Base-by-base conservation (phyloP, 1,140 invertebrate genomes). In the Homalodisca vitripennis region DNA sequence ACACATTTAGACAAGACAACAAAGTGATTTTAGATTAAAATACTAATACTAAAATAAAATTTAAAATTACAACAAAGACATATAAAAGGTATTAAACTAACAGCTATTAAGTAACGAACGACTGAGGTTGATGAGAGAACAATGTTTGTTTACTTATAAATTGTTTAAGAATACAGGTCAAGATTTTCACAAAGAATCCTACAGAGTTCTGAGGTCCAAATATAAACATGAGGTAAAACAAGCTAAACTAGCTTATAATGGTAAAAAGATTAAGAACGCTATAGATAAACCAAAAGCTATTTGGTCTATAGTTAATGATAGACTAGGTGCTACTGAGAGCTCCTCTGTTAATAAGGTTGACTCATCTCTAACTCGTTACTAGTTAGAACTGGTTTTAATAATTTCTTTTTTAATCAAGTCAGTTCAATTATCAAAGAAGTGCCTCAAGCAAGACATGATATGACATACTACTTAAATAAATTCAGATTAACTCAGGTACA, bases 61-160 rank as follows among this genome's bases (percentile, higher is more conserved):
- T n/a, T n/a, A n/a, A n/a, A n/a, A n/a, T n/a, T n/a, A n/a, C n/a
- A n/a, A n/a, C n/a, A n/a, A n/a, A n/a, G n/a, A n/a, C n/a, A n/a
- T n/a, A n/a, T n/a, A n/a, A n/a, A n/a, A n/a, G n/a, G n/a, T n/a
- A n/a, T n/a, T n/a, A n/a, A n/a, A n/a, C n/a, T n/a, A n/a, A n/a
- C n/a, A n/a, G n/a, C n/a, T n/a, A n/a, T n/a, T n/a, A n/a, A n/a
- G n/a, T n/a, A n/a, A n/a, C n/a, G n/a, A 53, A n/a, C 12, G 20
- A n/a, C 22, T 53, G 22, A 53, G 48, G 48, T n/a, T 53, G 22
- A n/a, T 53, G 3, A 53, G 20, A 53, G 22, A 53, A 17, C 34
- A 41, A 41, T 41, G 34, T 41, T 41, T 53, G 48, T 53, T 53
- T 53, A 53, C 48, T n/a, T 53, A 53, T 20, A 53, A 53, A 6